Base-by-base conservation (phyloP, 2,888 invertebrate species). In the Ochlodes sylvanus region DNA sequence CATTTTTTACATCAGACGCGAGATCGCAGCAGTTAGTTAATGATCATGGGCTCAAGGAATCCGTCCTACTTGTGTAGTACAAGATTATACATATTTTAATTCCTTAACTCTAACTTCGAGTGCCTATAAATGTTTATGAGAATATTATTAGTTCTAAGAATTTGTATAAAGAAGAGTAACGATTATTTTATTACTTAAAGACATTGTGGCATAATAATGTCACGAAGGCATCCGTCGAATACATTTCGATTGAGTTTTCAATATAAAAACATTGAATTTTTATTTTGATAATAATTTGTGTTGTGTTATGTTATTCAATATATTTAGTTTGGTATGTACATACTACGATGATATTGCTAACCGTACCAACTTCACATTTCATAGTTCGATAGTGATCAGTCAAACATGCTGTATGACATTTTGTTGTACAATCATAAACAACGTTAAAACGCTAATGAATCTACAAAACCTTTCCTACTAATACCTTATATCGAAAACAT, bases 321-420 rank as follows among this genome's bases (percentile, higher is more conserved):
- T 27, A 27, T 27, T 27, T 27, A 27, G 27, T 27, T 27, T 27
- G 27, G 27, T 27, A 5, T 27, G 27, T 27, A 27, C 3, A 4
- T 27, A 27, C 27, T 5, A 27, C 27, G 5, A 5, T 27, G 27
- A 27, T 27, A 4, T 27, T 81, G 80, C 80, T 70, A 72, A 76
- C 82, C 66, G 75, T 85, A 83, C 74, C 58, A 63, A 73, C 75
- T 70, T 75, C 76, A 77, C 79, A 60, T 60, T 67, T 80, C 76
- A 75, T 76, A 77, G 76, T 80, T 85, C 80, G 86, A 87, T 87
- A 79, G 82, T 77, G 77, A 87, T 87, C 87, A 79, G 79, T 84
- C 86, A 84, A 84, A 85, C 81, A 83, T 77, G 75, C 75, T 79
- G 80, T 84, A 85, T 86, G 86, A 85, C 86, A 85, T 86, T 85